These are phyloP conservation scores for Drosophila anomelani DNA, from an alignment of 2,888 invertebrate species.

Conservation along the genomic window DNA sequence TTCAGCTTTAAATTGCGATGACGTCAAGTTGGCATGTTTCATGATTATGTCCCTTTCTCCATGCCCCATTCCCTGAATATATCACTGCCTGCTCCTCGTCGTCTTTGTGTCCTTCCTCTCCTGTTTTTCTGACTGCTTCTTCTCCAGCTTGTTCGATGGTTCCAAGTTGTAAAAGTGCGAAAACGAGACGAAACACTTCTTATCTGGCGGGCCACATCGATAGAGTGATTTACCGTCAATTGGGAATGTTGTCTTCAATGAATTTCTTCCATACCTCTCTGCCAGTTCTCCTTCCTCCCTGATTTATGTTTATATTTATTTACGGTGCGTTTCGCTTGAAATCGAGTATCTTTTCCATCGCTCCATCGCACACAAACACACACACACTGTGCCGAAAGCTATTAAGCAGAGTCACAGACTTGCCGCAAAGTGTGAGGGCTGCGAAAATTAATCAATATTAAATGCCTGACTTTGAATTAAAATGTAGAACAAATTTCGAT, in stretches of 20 bases:
- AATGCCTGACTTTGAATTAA: constrained; percentile 66
- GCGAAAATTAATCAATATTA: constrained; percentile 72
- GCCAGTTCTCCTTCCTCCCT: constrained; percentile 35
- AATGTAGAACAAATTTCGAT: constrained; percentile 56
- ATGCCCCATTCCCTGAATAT: constrained; percentile 18
- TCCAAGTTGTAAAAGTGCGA: constrained; percentile 77
- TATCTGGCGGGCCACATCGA: constrained; percentile 81
- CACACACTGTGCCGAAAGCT: constrained; percentile 50
- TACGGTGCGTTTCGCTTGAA: constrained; percentile 66
- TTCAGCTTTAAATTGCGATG: constrained; percentile 77
- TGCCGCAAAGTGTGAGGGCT: constrained; percentile 29
- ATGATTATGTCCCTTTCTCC: constrained; percentile 62
- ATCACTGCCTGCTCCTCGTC: constrained; percentile 16
- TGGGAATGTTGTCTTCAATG: constrained; percentile 81
- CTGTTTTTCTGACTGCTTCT: constrained; percentile 42
- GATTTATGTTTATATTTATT: constrained; percentile 80
- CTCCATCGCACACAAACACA: constrained; percentile 7
- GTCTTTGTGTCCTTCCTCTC: constrained; percentile 18
- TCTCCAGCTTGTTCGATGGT: constrained; percentile 51
- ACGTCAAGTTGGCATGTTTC: constrained; percentile 77
- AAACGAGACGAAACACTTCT: constrained; percentile 79
- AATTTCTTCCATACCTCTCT: constrained; percentile 34
- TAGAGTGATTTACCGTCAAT: constrained; percentile 84
- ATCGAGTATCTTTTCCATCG: constrained; percentile 59
- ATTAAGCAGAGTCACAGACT: constrained; percentile 51